Evolutionary conservation across 2,888 invertebrate genomes (phyloP).

Genomic region (Baccha elongata): DNA sequence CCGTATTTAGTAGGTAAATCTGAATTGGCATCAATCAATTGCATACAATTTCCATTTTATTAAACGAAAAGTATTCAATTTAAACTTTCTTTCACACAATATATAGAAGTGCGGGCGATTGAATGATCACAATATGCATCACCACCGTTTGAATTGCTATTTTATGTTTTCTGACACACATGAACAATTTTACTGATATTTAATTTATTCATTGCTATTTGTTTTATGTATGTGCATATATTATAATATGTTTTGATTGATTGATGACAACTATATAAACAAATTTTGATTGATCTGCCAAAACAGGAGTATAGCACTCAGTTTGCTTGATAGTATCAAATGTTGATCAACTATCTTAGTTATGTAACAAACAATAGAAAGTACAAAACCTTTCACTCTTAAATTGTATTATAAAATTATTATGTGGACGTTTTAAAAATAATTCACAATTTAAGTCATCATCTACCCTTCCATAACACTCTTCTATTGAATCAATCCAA

Average conservation of each 20-base stretch:
- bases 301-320: too few relatives aligned
- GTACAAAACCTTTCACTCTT: slow-evolving; percentile 44
- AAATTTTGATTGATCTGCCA: not conserved
- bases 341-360: slow-evolving; percentile 11
- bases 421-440: not conserved
- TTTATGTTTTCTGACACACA: slow-evolving; percentile 56
- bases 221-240: too few relatives aligned
- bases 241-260: not conserved
- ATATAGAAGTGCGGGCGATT: slow-evolving; percentile 9
- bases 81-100: slow-evolving; percentile 48
- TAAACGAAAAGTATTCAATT: slow-evolving; percentile 25
- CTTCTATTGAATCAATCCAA: slow-evolving; percentile 23
- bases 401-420: slow-evolving; percentile 17
- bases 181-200: slow-evolving; percentile 14
- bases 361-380: slow-evolving; percentile 24
- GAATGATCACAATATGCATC: slow-evolving; percentile 19
- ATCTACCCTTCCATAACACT: not conserved
- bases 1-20: slow-evolving; percentile 19
- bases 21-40: slow-evolving; percentile 29
- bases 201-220: too few relatives aligned
- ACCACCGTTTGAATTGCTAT: slow-evolving; percentile 41
- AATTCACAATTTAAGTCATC: slow-evolving; percentile 23
- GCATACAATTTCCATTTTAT: slow-evolving; percentile 31
- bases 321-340: not conserved
- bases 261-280: not conserved